Percentiles rank a stretch among this genome's conserved stretches.
phyloP scores from a whole-genome alignment of 1,140 invertebrate species.

The Gerris buenoi region DNA sequence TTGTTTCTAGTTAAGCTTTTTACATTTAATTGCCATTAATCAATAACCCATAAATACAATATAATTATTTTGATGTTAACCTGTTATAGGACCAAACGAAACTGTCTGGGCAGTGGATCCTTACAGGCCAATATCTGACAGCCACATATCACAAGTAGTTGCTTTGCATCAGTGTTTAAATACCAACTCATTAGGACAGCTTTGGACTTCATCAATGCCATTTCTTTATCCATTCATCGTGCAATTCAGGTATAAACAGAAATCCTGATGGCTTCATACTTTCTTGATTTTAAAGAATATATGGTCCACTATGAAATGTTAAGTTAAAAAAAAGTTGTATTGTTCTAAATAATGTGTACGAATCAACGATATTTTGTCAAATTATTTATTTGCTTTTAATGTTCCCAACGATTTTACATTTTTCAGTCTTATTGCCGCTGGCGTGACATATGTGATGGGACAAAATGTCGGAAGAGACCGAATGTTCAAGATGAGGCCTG shows the following conservation, averaged over 20 bases:
- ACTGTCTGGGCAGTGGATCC: not conserved
- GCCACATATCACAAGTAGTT: constrained; percentile 37
- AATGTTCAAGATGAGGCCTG: constrained; percentile 18
- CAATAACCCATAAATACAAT: too few species aligned
- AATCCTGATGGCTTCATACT: too few species aligned
- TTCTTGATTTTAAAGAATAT: too few species aligned
- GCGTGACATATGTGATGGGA: constrained; percentile 45
- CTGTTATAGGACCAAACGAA: not conserved
- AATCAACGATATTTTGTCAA: too few species aligned
- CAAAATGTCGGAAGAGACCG: constrained; percentile 36
- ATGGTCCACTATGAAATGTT: too few species aligned
- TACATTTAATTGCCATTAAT: too few species aligned
- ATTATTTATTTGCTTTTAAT: too few species aligned
- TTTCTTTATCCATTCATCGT: constrained; percentile 46
- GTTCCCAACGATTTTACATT: constrained; percentile 7
- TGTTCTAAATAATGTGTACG: too few species aligned
- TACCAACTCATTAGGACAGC: constrained; percentile 40
- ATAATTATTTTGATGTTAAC: too few species aligned
- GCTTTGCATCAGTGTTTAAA: constrained; percentile 40
- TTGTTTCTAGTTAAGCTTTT: too few species aligned
- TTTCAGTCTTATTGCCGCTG: constrained; percentile 40
- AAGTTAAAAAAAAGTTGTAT: too few species aligned
- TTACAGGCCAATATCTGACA: constrained; percentile 30
- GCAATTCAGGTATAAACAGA: constrained; percentile 37
- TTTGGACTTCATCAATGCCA: constrained; percentile 43